Evolutionary conservation across 2,888 invertebrate genomes (phyloP), one percentile per base, ranked within the genome.

Genomic region (Drosophila nigricruria): DNA sequence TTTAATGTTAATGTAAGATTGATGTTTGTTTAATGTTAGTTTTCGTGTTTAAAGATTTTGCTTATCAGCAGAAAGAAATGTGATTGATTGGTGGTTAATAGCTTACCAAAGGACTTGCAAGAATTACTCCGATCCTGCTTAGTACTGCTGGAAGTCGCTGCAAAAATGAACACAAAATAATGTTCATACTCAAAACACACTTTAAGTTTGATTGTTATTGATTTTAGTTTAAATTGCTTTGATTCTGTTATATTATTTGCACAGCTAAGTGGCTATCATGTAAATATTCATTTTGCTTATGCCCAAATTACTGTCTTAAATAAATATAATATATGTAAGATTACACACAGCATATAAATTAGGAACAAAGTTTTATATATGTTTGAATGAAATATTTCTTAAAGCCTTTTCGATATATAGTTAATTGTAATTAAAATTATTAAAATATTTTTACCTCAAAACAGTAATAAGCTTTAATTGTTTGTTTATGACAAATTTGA

Each of bases 31-130:
- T 2, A 34, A 34, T 32, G 34, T 10, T 10, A 25, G 53, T 59
- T 50, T 66, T 65, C 47, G 40, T 25, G 38, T 32, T 69, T 66
- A 9, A 25, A 61, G 30, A 53, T 36, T 67, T 40, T 58, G 30
- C 67, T 69, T 67, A 52, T 30, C 54, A 14, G 43, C 43, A 14
- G 23, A 32, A 32, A 12, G 66, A 78, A 86, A 38, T 85, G 90
- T 92, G 91, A 89, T 86, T 87, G 83, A 82, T 83, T 82, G 77
- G 70, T 86, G 81, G 93, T 93, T 90, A 85, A 91, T 92, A 92
- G 94, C 97, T 97, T 97, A 97, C 97, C 97, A 97, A 95, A 94
- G 97, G 97, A 96, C 96, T 97, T 96, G 97, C 97, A 96, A 97
- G 96, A 95, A 97, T 96, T 94, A 97, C 96, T 96, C 97, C 97